These are phyloP conservation scores for Idaea biselata DNA, from an alignment of 2,888 invertebrate genomes.

Conservation along the genomic window DNA sequence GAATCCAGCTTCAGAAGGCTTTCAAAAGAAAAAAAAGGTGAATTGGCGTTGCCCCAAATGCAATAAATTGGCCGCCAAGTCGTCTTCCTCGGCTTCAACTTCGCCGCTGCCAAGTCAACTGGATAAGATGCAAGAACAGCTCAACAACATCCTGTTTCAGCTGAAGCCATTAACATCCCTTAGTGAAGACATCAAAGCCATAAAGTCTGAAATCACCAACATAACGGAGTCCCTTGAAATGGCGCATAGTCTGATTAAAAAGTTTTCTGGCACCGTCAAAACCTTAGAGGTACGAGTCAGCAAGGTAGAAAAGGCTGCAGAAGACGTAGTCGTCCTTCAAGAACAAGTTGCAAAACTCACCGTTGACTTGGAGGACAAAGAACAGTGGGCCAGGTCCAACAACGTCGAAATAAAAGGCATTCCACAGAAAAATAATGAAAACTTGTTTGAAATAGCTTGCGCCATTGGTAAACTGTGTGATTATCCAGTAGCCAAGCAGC, in stretches of 20 bases:
- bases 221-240: constrained; percentile 3
- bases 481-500: neutral
- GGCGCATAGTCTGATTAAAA: neutral
- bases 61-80: neutral
- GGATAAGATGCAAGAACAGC: constrained; percentile 7
- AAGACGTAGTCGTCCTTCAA: neutral
- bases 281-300: neutral
- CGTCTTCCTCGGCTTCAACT: neutral
- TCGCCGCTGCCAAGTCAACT: neutral
- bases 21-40: constrained; percentile 12
- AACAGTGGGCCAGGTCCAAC: neutral
- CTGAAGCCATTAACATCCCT: neutral
- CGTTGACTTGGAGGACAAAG: neutral
- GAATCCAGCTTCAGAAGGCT: constrained; percentile 19
- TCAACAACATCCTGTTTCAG: constrained; percentile 1
- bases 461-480: neutral
- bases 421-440: neutral
- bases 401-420: neutral
- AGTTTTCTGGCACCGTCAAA: constrained; percentile 2
- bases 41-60: constrained; percentile 21
- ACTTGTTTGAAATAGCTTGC: neutral
- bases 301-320: constrained; percentile 4
- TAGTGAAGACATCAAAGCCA: constrained; percentile 3
- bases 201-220: neutral
- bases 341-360: constrained; percentile 1